Evolutionary conservation across 2,888 invertebrate genomes (phyloP).

Genomic region (Agriopis marginaria): DNA sequence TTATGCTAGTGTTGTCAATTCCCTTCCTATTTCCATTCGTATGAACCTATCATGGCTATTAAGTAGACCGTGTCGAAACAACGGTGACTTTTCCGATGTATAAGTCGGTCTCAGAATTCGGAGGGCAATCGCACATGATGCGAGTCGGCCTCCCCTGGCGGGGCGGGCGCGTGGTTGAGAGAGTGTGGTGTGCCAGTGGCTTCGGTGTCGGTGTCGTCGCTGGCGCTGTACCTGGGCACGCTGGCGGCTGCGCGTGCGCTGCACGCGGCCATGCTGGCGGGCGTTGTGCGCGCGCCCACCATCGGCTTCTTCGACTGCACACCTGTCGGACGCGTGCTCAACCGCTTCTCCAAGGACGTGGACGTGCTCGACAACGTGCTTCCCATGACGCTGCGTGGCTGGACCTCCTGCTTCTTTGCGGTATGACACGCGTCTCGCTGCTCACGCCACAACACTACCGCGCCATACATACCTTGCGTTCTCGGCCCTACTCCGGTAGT

Average conservation of each 20-base stretch:
- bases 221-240: conserved; percentile 89
- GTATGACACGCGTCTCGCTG: conserved; percentile 67
- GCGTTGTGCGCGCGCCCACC: conserved; percentile 89
- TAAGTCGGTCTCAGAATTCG: background rate
- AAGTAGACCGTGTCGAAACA: no score
- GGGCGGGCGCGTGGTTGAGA: conserved; percentile 19
- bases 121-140: conserved; percentile 7
- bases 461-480: background rate
- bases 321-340: conserved; percentile 92
- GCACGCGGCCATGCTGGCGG: conserved; percentile 88
- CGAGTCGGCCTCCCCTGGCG: background rate
- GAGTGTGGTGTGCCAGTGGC: conserved; percentile 78
- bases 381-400: conserved; percentile 90
- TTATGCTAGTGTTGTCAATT: no score
- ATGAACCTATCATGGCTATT: no score
- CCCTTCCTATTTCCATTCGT: no score
- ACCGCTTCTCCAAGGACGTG: conserved; percentile 92
- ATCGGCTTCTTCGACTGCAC: conserved; percentile 93
- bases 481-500: background rate
- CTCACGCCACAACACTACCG: conserved; percentile 14
- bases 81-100: background rate
- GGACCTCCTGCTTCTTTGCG: conserved; percentile 89
- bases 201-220: conserved; percentile 88
- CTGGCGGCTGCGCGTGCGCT: conserved; percentile 87
- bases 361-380: conserved; percentile 90